Percentiles rank a stretch among this genome's conserved stretches.
phyloP scores from a whole-genome alignment of 1,140 invertebrate genomes.

The Papilio polytes region DNA sequence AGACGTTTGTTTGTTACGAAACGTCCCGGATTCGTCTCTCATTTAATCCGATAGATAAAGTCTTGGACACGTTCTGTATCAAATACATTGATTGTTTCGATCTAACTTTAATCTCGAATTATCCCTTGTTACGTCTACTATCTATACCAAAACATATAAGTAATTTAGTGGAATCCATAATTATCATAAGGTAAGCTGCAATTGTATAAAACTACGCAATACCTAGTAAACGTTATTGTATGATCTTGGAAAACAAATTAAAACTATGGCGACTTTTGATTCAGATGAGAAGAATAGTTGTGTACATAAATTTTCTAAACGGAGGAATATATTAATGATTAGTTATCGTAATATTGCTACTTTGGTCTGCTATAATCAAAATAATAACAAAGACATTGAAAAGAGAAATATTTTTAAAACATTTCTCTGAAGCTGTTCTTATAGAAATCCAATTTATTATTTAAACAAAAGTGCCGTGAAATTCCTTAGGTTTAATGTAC shows the following conservation, averaged over 20 bases:
- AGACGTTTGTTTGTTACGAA: constrained; percentile 24
- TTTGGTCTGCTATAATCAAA: constrained; percentile 12
- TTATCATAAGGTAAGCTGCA: too few species aligned
- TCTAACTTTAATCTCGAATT: constrained; percentile 27
- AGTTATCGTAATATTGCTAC: not conserved
- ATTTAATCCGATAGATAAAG: constrained; percentile 21
- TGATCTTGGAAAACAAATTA: too few species aligned
- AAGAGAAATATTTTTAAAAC: constrained; percentile 58
- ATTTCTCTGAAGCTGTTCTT: constrained; percentile 62
- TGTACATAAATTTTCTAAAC: not conserved
- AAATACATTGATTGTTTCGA: constrained; percentile 29
- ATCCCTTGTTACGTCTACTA: not conserved
- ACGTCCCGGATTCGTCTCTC: not conserved
- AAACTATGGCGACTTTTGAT: too few species aligned
- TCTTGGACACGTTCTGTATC: constrained; percentile 26
- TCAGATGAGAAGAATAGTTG: not conserved
- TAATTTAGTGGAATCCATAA: too few species aligned
- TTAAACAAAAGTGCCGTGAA: constrained; percentile 77
- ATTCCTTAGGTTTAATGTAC: constrained; percentile 73
- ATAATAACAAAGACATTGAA: constrained; percentile 49
- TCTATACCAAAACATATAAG: not conserved
- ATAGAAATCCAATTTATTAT: constrained; percentile 79
- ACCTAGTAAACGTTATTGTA: too few species aligned
- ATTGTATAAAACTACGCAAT: too few species aligned
- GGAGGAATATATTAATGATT: not conserved